Evolutionary conservation across 2,888 invertebrate species (phyloP), one percentile per base, ranked within the genome.

Genomic region (Ectemnius lituratus): DNA sequence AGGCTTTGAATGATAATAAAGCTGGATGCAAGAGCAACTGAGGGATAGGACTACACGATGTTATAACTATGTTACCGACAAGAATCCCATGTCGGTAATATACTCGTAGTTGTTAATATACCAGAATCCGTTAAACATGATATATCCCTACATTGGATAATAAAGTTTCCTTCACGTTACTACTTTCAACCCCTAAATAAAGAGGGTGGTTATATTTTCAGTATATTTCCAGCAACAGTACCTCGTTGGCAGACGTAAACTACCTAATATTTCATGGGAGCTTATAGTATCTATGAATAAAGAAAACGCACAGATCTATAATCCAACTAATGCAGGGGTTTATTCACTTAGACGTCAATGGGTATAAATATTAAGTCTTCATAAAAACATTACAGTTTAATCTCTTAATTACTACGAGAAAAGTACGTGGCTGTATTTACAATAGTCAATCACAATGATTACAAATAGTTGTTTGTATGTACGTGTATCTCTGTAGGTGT

Each of bases 381-480:
- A 86, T 85, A 86, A 85, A 87, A 87, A 87, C 84, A 83, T 85
- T 86, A 86, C 85, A 84, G 79, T 37, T 37, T 84, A 84, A 83
- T 84, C 73, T 80, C 76, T 82, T 76, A 80, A 61, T 67, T 73
- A 59, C 78, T 81, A 81, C 68, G 72, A 74, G 72, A 75, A 76
- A 79, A 70, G 75, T 78, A 80, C 73, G 80, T 77, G 72, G 76
- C 69, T 67, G 71, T 86, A 86, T 86, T 83, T 86, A 86, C 85
- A 86, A 77, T 78, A 75, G 70, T 83, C 74, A 81, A 69, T 82
- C 79, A 83, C 73, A 84, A 79, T 80, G 69, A 79, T 82, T 76
- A 84, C 76, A 78, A 74, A 75, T 74, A 70, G 66, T 59, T 75
- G 75, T 64, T 70, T 68, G 67, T 79, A 76, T 79, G 79, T 16